Evolutionary conservation across 2,797 vertebrate genomes (phyloP), one percentile per base, ranked within the genome.

Genomic region (Potorous gilbertii): DNA sequence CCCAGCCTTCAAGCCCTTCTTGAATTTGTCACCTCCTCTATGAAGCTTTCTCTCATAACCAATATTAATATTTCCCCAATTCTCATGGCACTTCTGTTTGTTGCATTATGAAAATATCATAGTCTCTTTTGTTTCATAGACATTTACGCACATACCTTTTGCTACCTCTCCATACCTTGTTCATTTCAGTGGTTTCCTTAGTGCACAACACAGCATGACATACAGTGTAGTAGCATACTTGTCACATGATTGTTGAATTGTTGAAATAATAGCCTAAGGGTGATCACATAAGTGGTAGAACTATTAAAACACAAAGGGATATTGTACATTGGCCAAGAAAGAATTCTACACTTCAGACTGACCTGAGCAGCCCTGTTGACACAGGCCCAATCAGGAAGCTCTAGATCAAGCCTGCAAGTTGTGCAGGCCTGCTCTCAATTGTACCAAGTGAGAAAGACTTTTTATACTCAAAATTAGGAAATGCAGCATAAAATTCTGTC

Each of bases 381-480:
- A 74, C 16, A 40, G 14, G 5, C n/a, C 62, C 34, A 54, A 46
- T 57, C 54, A 18, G 91, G 62, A 55, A 11, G 93, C 90, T 93
- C 21, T 55, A 56, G 56, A 28, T 56, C 56, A 56, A 27, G 56
- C 8, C 52, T 52, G 52, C 52, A 52, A 52, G 52, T 56, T 27
- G 56, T 56, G 56, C 56, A 56, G 24, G 56, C 6, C 56, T 56
- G 93, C 90, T 93, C 21, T 55, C 94, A 55, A 57, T 16, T 24
- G 0, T 91, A 40, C 34, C 31, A 93, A 46, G 2, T 74, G 14
- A 90, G 56, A 92, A 46, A 55, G 10, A 1, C 54, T 81, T 56
- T 91, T 24, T 1, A n/a, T 81, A 95, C 96, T 55, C 56, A 94
- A 91, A 55, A 90, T 74, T 91, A 74, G 56, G n/a, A 74, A 91